Base-by-base conservation (phyloP, 2,113 vertebrate species). In the Sisor rabdophorus region DNA sequence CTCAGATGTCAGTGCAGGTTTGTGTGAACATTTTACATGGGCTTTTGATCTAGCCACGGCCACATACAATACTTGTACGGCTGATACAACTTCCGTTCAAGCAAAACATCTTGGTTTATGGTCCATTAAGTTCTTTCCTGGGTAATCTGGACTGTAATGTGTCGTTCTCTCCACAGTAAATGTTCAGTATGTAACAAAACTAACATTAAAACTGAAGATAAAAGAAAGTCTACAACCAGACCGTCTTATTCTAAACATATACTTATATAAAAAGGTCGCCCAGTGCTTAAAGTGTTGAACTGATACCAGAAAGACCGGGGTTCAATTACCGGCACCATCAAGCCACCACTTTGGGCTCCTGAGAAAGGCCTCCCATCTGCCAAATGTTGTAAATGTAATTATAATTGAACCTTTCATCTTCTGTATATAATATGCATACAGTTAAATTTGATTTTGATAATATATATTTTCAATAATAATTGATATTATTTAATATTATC, bases 21-120 rank as follows among this genome's bases (percentile, higher is more conserved):
- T 54, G 24, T 54, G 26, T 71, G 47, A 71, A 24, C 9, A 6
- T 54, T 63, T 58, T 20, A 55, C 50, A 61, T 30, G 32, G 32
- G 61, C n/a, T 47, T 73, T 61, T 76, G 52, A 69, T 69, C 65
- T 69, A 58, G 53, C 50, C 75, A 69, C 64, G 40, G 58, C 50
- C 64, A 59, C 20, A 11, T 69, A 36, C 30, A 48, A 59, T 20
- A 76, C 28, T 19, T 50, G 44, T 59, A 48, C 50, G 40, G 36
- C 63, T 76, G 54, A 68, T 67, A 22, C 22, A 67, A 44, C 52
- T 56, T 58, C 63, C 69, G 64, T 59, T 58, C 53, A 59, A 48
- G 40, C 52, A 76, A 69, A 76, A 13, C 16, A 12, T 69, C 12
- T 44, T 50, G 24, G 36, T 19, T 48, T 56, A 69, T 50, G 64